These are phyloP conservation scores for Melanotaenia boesemani DNA, from an alignment of 2,797 vertebrate species.

Conservation along the genomic window DNA sequence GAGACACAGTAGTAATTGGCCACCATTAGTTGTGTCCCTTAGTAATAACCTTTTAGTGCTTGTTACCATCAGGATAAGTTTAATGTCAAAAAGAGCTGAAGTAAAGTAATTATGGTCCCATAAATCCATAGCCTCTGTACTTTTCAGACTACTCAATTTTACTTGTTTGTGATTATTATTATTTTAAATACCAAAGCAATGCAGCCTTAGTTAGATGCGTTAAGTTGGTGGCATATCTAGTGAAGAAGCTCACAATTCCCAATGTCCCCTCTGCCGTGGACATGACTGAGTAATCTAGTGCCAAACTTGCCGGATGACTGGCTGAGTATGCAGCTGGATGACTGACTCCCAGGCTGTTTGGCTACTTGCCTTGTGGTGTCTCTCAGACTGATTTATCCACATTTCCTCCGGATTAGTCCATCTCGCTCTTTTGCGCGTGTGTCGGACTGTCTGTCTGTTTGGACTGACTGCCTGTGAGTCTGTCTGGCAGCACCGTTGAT, in stretches of 20 bases:
- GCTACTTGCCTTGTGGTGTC: constrained; percentile 55
- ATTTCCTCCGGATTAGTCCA: constrained; percentile 60
- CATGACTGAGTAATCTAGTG: constrained; percentile 58
- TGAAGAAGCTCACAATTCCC: constrained; percentile 54
- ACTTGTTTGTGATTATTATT: constrained; percentile 22
- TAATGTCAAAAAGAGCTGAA: constrained; percentile 17
- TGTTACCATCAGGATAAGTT: constrained; percentile 17
- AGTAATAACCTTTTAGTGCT: constrained; percentile 7
- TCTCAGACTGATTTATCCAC: constrained; percentile 60
- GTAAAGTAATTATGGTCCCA: constrained; percentile 11
- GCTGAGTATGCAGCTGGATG: constrained; percentile 52
- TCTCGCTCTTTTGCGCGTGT: constrained; percentile 29
- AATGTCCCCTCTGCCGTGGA: constrained; percentile 63
- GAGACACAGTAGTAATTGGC: neutral
- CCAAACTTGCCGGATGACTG: constrained; percentile 66
- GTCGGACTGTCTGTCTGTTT: constrained; percentile 2
- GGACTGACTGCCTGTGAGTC: neutral
- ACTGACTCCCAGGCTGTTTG: constrained; percentile 62
- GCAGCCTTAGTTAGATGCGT: constrained; percentile 43
- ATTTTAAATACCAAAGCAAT: constrained; percentile 16
- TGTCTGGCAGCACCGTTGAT: constrained; percentile 74
- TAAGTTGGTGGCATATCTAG: constrained; percentile 48
- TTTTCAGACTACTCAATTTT: constrained; percentile 1
- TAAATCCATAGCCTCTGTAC: constrained; percentile 8
- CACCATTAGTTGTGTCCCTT: neutral